Percentiles rank a stretch among this genome's conserved stretches.
These are phyloP conservation scores for Mimumesa dahlbomi DNA, from an alignment of 2,888 invertebrate species.

Conservation along the genomic window DNA sequence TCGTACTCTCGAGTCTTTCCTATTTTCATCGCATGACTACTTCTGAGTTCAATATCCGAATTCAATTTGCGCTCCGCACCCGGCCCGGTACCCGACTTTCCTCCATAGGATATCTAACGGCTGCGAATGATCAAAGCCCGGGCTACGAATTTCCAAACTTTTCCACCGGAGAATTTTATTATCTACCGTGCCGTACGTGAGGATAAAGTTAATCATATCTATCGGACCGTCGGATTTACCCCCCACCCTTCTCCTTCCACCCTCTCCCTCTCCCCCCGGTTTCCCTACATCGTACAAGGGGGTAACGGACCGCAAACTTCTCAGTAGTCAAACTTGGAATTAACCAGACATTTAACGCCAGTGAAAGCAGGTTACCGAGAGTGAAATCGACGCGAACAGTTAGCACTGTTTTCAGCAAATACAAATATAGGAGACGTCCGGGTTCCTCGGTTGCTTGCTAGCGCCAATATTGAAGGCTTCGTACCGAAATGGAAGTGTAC, in stretches of 20 bases:
- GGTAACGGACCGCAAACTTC: too few relatives aligned
- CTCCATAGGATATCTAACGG: not conserved
- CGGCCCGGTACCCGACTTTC: conserved; percentile 10
- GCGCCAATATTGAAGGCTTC: conserved; percentile 42
- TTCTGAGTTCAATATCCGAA: conserved; percentile 27
- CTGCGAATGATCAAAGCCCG: conserved; percentile 14
- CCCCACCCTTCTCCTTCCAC: too few relatives aligned
- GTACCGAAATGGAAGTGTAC: not conserved
- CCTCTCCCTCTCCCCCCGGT: too few relatives aligned
- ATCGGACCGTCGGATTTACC: too few relatives aligned
- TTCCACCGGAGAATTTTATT: not conserved
- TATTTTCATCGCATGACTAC: conserved; percentile 43
- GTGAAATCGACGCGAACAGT: conserved; percentile 22
- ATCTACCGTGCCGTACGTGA: too few relatives aligned
- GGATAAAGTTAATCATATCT: too few relatives aligned
- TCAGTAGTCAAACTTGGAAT: too few relatives aligned
- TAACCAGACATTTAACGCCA: too few relatives aligned
- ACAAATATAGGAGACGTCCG: not conserved
- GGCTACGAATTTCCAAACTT: conserved; percentile 8
- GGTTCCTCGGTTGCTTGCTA: conserved; percentile 9
- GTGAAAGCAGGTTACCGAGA: too few relatives aligned
- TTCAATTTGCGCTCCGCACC: conserved; percentile 37
- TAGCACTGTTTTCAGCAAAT: conserved; percentile 10
- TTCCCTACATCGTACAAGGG: too few relatives aligned
- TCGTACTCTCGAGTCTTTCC: conserved; percentile 87